A percentile compares a stretch with the other conserved stretches of the same genome.
Evolutionary conservation across 2,888 invertebrate species (phyloP).

Genomic region (Antheraea assamensis): DNA sequence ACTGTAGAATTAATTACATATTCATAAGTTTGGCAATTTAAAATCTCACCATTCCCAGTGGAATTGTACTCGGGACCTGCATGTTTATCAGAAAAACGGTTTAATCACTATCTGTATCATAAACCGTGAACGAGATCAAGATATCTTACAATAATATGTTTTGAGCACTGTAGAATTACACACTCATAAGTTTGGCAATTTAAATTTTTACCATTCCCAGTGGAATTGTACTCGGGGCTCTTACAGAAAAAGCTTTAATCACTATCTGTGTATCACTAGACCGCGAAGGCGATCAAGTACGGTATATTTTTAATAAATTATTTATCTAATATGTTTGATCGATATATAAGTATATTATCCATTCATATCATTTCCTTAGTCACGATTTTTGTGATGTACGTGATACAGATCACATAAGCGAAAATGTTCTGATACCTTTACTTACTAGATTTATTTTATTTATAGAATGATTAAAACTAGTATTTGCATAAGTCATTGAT

Average conservation of each 20-base stretch:
- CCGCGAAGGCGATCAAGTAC: neutral
- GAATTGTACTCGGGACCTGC: no score
- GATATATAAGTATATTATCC: conserved; percentile 36
- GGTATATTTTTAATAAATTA: conserved; percentile 13
- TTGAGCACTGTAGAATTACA: no score
- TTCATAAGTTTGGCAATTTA: no score
- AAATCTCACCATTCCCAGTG: no score
- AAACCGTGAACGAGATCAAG: neutral
- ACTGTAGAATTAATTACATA: no score
- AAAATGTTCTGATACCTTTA: neutral
- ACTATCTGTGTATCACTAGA: conserved; percentile 5
- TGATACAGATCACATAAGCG: conserved; percentile 62
- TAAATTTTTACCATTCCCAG: no score
- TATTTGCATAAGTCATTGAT: neutral
- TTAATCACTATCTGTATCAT: conserved; percentile 2
- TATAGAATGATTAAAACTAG: neutral
- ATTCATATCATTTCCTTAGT: conserved; percentile 44
- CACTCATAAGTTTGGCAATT: no score
- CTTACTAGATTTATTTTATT: neutral
- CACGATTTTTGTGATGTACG: conserved; percentile 52
- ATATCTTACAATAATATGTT: no score
- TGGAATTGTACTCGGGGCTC: neutral
- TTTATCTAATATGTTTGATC: conserved; percentile 20
- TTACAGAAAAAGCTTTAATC: neutral
- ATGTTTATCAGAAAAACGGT: neutral